A percentile compares a stretch with the other conserved stretches of the same genome.
phyloP scores from a whole-genome alignment of 2,888 invertebrate species.

The Stenchaetothrips biformis region DNA sequence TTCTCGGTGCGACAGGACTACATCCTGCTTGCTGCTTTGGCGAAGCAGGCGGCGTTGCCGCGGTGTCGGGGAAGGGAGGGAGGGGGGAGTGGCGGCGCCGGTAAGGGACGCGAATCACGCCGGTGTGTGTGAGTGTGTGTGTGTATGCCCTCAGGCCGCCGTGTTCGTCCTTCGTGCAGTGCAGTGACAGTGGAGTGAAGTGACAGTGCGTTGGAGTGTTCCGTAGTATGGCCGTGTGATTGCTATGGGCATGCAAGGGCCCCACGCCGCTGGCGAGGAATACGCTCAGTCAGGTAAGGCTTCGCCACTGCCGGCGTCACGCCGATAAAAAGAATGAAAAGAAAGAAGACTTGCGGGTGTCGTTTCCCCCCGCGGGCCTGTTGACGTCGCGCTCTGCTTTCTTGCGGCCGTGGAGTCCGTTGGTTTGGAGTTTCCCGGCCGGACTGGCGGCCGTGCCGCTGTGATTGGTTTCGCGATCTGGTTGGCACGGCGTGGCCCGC shows the following conservation, averaged over 20 bases:
- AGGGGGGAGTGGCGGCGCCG: constrained; percentile 29
- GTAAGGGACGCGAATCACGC: neutral
- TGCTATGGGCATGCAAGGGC: constrained; percentile 18
- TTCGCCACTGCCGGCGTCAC: neutral
- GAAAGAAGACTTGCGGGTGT: neutral
- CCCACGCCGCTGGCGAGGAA: neutral
- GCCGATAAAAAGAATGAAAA: neutral
- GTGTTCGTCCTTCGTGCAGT: neutral
- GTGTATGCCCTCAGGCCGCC: neutral
- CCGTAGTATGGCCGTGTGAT: neutral
- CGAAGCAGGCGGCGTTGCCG: constrained; percentile 6
- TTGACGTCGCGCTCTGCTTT: neutral
- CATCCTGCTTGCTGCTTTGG: neutral
- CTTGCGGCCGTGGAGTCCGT: neutral
- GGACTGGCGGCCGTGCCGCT: neutral
- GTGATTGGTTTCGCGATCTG: neutral
- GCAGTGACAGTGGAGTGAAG: neutral
- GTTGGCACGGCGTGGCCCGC: neutral
- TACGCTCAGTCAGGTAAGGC: constrained; percentile 10
- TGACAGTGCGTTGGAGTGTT: neutral
- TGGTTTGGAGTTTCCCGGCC: neutral
- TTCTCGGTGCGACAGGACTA: too few species aligned
- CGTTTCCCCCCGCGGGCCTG: neutral
- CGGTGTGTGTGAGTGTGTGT: neutral
- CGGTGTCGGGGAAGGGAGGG: constrained; percentile 13